A percentile compares a stretch with the other conserved stretches of the same genome.
Evolutionary conservation across 2,113 vertebrate genomes (phyloP).

Genomic region (Vanacampus margaritifer): DNA sequence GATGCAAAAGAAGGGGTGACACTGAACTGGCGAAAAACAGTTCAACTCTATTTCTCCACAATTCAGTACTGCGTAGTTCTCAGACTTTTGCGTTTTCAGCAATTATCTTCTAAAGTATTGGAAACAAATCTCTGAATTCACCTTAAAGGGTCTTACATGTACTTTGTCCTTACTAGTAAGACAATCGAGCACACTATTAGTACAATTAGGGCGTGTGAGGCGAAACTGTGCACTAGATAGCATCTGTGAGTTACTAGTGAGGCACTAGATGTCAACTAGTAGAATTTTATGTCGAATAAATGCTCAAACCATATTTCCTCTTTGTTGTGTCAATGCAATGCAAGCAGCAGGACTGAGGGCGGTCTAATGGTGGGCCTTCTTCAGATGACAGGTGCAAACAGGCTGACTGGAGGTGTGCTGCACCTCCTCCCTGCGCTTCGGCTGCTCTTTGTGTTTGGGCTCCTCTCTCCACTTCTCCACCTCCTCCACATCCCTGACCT

Average conservation of each 20-base stretch:
- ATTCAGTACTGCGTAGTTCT: too few species aligned
- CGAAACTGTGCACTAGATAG: not conserved
- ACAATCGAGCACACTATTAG: too few species aligned
- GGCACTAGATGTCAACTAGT: not conserved
- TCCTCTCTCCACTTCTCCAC: constrained; percentile 64
- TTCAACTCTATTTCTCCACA: too few species aligned
- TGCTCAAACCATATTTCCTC: not conserved
- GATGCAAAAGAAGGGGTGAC: too few species aligned
- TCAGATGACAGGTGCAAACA: constrained; percentile 73
- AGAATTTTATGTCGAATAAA: not conserved
- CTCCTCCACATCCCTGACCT: constrained; percentile 56
- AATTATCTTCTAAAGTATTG: too few species aligned
- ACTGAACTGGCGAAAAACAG: too few species aligned
- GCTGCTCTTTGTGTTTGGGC: constrained; percentile 52
- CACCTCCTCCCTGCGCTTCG: constrained; percentile 54
- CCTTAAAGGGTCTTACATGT: too few species aligned
- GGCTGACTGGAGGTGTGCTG: constrained; percentile 53
- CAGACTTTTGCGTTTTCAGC: too few species aligned
- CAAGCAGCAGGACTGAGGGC: not conserved
- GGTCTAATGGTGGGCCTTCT: constrained; percentile 58
- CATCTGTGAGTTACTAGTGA: not conserved
- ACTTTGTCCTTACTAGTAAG: too few species aligned
- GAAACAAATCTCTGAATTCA: too few species aligned
- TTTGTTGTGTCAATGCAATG: not conserved
- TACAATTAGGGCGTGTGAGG: not conserved